Percentiles rank a stretch among this genome's conserved stretches.
These are phyloP conservation scores for Pseudopodoces humilis DNA, from an alignment of 2,113 vertebrate species.

Conservation along the genomic window DNA sequence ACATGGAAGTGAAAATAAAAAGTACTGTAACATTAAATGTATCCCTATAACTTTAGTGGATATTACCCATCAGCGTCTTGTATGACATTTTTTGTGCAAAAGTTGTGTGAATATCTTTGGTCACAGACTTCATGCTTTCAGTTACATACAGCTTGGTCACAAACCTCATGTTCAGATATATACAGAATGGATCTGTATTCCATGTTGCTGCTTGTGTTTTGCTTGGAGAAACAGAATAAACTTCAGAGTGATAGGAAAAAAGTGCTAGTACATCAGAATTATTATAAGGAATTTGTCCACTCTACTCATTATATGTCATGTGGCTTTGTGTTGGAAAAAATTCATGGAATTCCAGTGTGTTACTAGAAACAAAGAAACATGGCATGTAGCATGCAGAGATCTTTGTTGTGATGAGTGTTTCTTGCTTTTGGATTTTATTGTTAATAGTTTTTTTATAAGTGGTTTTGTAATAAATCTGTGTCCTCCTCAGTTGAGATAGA, in stretches of 20 bases:
- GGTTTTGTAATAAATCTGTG: background rate
- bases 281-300: background rate
- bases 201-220: background rate
- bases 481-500: background rate
- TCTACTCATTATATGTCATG: background rate
- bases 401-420: background rate
- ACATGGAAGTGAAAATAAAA: background rate
- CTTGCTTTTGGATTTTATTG: background rate
- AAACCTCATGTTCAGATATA: background rate
- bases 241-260: background rate
- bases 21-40: background rate
- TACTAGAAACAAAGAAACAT: background rate
- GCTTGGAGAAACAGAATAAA: background rate
- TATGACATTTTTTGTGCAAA: background rate
- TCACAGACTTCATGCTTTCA: background rate
- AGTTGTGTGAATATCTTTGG: background rate
- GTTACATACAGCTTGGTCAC: background rate
- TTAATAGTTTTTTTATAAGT: background rate
- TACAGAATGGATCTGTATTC: background rate
- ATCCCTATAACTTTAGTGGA: background rate
- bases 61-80: background rate
- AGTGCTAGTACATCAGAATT: background rate
- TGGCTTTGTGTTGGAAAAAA: background rate
- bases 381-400: background rate
- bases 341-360: background rate